Evolutionary conservation across 2,113 vertebrate species (phyloP).

Genomic region (Oncorhynchus masou): DNA sequence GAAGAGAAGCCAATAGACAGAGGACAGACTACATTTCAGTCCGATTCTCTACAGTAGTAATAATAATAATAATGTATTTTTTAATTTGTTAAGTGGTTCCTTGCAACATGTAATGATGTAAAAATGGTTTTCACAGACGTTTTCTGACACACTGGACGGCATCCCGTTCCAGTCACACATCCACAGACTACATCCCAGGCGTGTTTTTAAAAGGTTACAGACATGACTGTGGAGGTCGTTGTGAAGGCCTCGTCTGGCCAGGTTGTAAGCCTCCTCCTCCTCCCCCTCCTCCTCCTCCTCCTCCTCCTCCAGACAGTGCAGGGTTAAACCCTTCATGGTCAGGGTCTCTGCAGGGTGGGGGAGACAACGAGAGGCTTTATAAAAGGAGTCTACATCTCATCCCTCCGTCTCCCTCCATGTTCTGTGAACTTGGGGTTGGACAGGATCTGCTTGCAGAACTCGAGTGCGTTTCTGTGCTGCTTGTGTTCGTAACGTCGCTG

Average conservation of each 20-base stretch:
- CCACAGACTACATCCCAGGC: not conserved
- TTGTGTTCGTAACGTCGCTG: slow-evolving; percentile 99
- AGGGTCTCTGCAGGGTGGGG: slow-evolving; percentile 82
- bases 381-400: not conserved
- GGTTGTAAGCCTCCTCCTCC: slow-evolving; percentile 97
- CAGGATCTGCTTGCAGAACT: slow-evolving; percentile 99
- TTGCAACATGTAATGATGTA: too few relatives aligned
- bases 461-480: slow-evolving; percentile 98
- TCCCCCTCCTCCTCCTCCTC: slow-evolving; percentile 99
- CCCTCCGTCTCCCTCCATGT: slow-evolving; percentile 74
- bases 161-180: not conserved
- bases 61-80: too few relatives aligned
- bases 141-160: too few relatives aligned
- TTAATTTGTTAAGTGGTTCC: too few relatives aligned
- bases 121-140: too few relatives aligned
- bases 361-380: not conserved
- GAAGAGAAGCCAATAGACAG: too few relatives aligned
- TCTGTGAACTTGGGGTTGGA: slow-evolving; percentile 98
- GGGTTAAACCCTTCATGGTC: slow-evolving; percentile 96
- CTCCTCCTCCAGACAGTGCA: slow-evolving; percentile 98
- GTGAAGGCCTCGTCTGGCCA: slow-evolving; percentile 94
- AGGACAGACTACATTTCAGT: too few relatives aligned
- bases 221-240: slow-evolving; percentile 97
- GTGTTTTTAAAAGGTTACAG: slow-evolving; percentile 85
- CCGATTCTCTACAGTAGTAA: too few relatives aligned